phyloP scores from a whole-genome alignment of 1,140 invertebrate species.

The Hesperophylax magnus region DNA sequence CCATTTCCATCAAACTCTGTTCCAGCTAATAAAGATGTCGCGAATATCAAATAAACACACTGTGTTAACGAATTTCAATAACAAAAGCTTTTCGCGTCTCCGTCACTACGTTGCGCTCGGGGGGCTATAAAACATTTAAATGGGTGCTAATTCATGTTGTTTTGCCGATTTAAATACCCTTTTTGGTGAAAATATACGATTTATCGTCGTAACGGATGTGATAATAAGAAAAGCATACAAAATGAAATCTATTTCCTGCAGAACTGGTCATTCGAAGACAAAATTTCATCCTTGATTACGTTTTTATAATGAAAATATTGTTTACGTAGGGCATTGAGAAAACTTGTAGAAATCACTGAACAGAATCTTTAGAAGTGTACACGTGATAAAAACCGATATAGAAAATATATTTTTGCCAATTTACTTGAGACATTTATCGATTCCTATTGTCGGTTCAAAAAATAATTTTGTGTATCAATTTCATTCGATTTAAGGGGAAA shows the following conservation, averaged over 20 bases:
- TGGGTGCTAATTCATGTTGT: slow-evolving; percentile 6
- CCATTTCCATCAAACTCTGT: slow-evolving; percentile 32
- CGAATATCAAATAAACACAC: slow-evolving; percentile 26
- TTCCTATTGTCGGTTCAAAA: too few relatives aligned
- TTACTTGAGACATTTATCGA: too few relatives aligned
- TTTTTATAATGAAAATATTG: background rate
- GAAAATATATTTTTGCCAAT: too few relatives aligned
- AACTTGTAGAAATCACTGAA: background rate
- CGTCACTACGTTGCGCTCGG: background rate
- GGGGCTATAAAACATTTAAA: background rate
- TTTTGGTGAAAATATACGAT: background rate
- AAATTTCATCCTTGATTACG: background rate
- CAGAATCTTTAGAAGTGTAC: background rate
- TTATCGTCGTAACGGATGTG: background rate
- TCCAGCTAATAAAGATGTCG: slow-evolving; percentile 34
- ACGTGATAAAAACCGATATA: too few relatives aligned
- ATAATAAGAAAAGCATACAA: background rate
- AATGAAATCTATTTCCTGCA: background rate
- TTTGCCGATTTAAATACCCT: background rate
- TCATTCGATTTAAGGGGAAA: too few relatives aligned
- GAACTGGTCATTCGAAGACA: background rate
- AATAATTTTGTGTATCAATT: too few relatives aligned
- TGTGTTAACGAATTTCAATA: background rate
- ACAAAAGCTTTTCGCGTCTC: background rate
- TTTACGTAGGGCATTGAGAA: background rate